Percentiles rank a stretch among this genome's conserved stretches.
phyloP scores from a whole-genome alignment of 2,113 vertebrate genomes.

The human (Homo sapiens) region DNA sequence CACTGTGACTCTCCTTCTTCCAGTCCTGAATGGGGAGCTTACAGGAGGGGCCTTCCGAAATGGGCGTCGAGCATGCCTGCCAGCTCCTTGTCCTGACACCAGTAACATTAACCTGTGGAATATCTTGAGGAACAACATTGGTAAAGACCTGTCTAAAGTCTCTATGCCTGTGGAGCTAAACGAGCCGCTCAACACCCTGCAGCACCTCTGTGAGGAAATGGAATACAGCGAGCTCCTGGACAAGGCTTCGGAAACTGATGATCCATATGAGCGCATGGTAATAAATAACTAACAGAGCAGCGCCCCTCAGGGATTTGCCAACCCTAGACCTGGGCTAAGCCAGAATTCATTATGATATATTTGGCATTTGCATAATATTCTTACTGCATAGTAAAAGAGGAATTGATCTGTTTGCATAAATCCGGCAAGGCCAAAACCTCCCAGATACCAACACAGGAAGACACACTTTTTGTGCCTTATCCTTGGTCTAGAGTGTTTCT shows the following conservation, averaged over 20 bases:
- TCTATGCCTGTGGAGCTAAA: slow-evolving; percentile 99
- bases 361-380: not conserved
- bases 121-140: slow-evolving; percentile 99
- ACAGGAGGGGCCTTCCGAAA: slow-evolving; percentile 95
- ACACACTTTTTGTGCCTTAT: not conserved
- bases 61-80: slow-evolving; percentile 94
- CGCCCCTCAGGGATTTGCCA: not conserved
- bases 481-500: not conserved
- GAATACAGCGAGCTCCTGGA: slow-evolving; percentile 99
- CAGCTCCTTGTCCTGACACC: slow-evolving; percentile 95
- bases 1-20: slow-evolving; percentile 27
- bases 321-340: not conserved
- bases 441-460: not conserved
- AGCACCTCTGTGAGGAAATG: slow-evolving; percentile 98
- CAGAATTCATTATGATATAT: not conserved
- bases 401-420: not conserved
- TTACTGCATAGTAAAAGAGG: not conserved
- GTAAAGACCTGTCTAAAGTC: slow-evolving; percentile 98
- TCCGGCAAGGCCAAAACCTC: not conserved
- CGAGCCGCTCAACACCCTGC: slow-evolving; percentile 98
- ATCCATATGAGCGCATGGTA: slow-evolving; percentile 98
- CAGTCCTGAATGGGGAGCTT: slow-evolving; percentile 97
- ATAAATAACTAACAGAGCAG: not conserved
- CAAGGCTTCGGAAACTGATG: slow-evolving; percentile 94
- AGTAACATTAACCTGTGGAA: slow-evolving; percentile 99